Evolutionary conservation across 2,797 vertebrate species (phyloP).

Genomic region (Sebastiscus tertius): DNA sequence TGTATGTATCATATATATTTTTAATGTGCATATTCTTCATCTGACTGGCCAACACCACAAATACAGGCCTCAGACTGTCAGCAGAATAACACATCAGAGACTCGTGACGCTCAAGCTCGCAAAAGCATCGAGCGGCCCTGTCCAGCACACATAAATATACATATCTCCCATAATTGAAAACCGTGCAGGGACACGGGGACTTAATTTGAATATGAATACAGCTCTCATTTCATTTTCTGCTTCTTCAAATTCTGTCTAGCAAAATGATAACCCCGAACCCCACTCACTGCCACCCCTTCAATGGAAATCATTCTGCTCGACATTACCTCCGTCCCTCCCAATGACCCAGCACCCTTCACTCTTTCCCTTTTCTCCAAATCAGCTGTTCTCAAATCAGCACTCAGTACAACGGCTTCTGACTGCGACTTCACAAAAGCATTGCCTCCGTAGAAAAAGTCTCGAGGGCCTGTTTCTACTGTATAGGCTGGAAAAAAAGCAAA

Average conservation of each 20-base stretch:
- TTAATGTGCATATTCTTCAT: neutral
- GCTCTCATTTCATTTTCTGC: constrained; percentile 58
- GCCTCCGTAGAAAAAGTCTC: neutral
- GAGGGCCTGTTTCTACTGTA: neutral
- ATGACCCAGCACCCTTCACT: constrained; percentile 13
- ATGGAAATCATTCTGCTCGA: constrained; percentile 45
- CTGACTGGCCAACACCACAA: neutral
- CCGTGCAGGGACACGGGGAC: constrained; percentile 27
- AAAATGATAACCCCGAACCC: constrained; percentile 56
- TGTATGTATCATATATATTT: neutral
- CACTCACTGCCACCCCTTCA: constrained; percentile 27
- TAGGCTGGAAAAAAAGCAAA: neutral
- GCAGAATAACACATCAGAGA: constrained; percentile 24
- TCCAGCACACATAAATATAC: constrained; percentile 60
- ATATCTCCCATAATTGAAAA: constrained; percentile 69
- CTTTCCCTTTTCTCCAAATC: neutral
- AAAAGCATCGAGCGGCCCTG: constrained; percentile 31
- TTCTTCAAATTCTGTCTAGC: constrained; percentile 59
- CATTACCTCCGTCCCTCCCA: constrained; percentile 26
- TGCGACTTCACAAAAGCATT: constrained; percentile 19
- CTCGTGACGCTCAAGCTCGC: constrained; percentile 15
- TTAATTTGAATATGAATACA: constrained; percentile 74
- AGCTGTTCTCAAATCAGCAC: constrained; percentile 34
- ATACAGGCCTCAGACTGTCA: constrained; percentile 12
- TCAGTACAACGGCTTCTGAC: constrained; percentile 3